Evolutionary conservation across 1,140 invertebrate genomes (phyloP).

Genomic region (Aphaenogaster floridana): DNA sequence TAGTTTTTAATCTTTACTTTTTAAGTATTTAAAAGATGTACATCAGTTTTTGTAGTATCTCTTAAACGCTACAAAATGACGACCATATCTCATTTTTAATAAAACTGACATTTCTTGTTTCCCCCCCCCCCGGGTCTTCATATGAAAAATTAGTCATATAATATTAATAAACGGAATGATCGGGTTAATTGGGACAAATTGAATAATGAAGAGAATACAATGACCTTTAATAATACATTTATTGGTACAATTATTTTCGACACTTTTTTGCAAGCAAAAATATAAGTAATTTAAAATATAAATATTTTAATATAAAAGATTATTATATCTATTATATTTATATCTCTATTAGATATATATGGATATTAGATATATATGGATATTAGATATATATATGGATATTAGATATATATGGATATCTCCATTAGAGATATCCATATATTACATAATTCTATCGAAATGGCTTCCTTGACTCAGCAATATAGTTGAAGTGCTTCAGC

Average conservation of each 20-base stretch:
- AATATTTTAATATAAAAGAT: neutral
- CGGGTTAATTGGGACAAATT: neutral
- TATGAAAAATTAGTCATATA: neutral
- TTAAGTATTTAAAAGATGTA: no score
- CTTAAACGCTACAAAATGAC: no score
- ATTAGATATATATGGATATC: no score
- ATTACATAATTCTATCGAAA: neutral
- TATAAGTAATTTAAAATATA: neutral
- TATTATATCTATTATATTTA: neutral
- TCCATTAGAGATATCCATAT: neutral
- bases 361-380: no score
- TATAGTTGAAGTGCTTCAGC: neutral
- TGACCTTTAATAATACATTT: neutral
- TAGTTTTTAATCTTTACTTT: no score
- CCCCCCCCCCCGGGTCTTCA: no score
- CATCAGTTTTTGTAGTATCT: no score
- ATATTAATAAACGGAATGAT: neutral
- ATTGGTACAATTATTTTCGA: neutral
- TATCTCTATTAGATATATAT: neutral
- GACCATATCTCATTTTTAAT: no score
- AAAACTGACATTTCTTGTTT: no score
- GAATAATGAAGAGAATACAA: neutral
- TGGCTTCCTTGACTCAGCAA: neutral
- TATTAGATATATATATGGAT: no score
- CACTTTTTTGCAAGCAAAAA: neutral